phyloP scores from a whole-genome alignment of 2,113 vertebrate species.

The Gyps fulvus region DNA sequence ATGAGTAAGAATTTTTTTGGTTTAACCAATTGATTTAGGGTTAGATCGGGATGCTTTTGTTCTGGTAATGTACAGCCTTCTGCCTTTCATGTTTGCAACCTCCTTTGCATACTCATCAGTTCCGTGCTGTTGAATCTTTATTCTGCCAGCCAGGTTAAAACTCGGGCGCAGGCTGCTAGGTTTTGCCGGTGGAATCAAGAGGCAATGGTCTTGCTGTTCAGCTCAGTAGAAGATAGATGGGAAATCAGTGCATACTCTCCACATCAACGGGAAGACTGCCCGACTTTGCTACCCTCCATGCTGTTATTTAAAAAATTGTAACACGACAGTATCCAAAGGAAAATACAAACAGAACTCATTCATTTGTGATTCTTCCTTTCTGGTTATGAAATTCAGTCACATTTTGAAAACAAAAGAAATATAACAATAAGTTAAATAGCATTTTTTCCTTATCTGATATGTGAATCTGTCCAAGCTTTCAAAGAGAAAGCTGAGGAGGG shows the following conservation, averaged over 20 bases:
- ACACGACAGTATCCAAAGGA: background rate
- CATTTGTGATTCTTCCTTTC: background rate
- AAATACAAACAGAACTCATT: background rate
- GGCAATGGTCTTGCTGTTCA: background rate
- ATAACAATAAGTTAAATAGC: background rate
- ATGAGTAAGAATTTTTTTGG: accelerated
- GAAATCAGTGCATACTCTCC: background rate
- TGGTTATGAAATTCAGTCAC: background rate
- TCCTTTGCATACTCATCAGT: background rate
- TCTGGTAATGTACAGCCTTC: background rate
- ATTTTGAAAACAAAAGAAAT: background rate
- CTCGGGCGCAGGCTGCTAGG: background rate
- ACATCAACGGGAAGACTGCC: background rate
- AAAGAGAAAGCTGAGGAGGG: background rate
- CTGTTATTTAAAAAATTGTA: background rate
- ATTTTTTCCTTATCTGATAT: background rate
- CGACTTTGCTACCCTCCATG: background rate
- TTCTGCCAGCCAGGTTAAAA: background rate
- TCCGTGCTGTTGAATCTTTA: background rate
- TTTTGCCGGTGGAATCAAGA: background rate
- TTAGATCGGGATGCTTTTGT: background rate
- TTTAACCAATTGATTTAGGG: background rate
- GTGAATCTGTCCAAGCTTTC: background rate
- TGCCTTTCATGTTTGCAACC: accelerated
- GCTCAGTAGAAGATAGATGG: background rate